A percentile compares a stretch with the other conserved stretches of the same genome.
phyloP scores from a whole-genome alignment of 2,113 vertebrate genomes.

The Syrrhaptes paradoxus region DNA sequence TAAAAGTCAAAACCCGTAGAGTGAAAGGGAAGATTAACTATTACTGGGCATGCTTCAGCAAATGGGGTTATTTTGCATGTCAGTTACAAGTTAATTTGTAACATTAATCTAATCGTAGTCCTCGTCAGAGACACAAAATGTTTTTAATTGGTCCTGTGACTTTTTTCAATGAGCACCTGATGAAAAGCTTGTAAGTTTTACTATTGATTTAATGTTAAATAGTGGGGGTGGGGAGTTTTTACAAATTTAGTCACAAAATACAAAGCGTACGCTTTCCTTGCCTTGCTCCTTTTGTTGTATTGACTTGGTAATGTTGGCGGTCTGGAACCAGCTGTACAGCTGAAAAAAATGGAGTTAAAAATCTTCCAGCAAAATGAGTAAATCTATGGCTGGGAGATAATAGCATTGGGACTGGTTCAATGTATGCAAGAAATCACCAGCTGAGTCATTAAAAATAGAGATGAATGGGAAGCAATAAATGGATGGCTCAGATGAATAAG shows the following conservation, averaged over 20 bases:
- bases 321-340: slow-evolving; percentile 25
- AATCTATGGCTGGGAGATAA: slow-evolving; percentile 24
- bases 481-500: background rate
- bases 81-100: slow-evolving; percentile 48
- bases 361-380: slow-evolving; percentile 9
- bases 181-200: slow-evolving; percentile 21
- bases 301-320: background rate
- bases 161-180: slow-evolving; percentile 42
- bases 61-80: slow-evolving; percentile 53
- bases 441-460: slow-evolving; percentile 37
- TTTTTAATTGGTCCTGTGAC: slow-evolving; percentile 53
- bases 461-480: slow-evolving; percentile 40
- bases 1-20: slow-evolving; percentile 16
- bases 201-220: slow-evolving; percentile 13
- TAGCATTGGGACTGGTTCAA: background rate
- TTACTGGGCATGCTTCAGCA: slow-evolving; percentile 21
- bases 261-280: background rate
- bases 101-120: background rate
- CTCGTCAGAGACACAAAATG: background rate
- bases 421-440: slow-evolving; percentile 33
- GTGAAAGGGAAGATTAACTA: slow-evolving; percentile 43
- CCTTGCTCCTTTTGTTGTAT: background rate
- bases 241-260: background rate
- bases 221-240: background rate
- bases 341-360: background rate